A percentile compares a stretch with the other conserved stretches of the same genome.
phyloP scores from a whole-genome alignment of 2,113 vertebrate genomes.

The Onychorhynchus coronatus region DNA sequence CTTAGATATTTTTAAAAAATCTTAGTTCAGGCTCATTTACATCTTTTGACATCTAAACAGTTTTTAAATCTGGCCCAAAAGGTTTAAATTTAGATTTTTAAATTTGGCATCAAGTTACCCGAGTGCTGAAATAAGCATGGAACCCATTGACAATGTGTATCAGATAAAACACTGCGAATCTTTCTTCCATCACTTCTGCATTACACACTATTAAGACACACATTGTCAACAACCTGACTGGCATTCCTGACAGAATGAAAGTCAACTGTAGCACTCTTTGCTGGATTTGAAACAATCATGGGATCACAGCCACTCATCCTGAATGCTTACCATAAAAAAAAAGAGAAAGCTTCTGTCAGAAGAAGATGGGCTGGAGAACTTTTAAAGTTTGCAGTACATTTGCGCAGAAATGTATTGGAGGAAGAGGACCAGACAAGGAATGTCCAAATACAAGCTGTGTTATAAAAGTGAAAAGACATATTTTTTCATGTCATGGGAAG shows the following conservation, averaged over 20 bases:
- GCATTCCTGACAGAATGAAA: slow-evolving; percentile 33
- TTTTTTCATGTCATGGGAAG: neutral
- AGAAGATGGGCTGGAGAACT: neutral
- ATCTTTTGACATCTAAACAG: neutral
- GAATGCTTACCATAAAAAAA: neutral
- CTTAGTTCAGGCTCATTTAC: neutral
- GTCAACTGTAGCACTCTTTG: neutral
- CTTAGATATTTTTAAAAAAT: neutral
- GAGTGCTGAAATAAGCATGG: neutral
- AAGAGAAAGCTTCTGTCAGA: neutral
- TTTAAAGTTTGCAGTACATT: neutral
- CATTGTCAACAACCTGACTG: slow-evolving; percentile 43
- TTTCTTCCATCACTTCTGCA: slow-evolving; percentile 3
- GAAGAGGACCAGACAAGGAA: neutral
- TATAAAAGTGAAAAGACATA: neutral
- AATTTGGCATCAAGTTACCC: neutral
- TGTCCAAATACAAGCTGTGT: neutral
- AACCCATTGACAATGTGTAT: slow-evolving; percentile 18
- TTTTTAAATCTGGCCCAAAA: neutral
- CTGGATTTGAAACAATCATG: neutral
- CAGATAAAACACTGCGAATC: neutral
- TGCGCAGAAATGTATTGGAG: neutral
- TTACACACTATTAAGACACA: slow-evolving; percentile 14
- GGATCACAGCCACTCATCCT: neutral
- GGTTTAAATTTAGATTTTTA: slow-evolving; percentile 19